Evolutionary conservation across 2,797 vertebrate genomes (phyloP).

Genomic region (Saxicola maurus): DNA sequence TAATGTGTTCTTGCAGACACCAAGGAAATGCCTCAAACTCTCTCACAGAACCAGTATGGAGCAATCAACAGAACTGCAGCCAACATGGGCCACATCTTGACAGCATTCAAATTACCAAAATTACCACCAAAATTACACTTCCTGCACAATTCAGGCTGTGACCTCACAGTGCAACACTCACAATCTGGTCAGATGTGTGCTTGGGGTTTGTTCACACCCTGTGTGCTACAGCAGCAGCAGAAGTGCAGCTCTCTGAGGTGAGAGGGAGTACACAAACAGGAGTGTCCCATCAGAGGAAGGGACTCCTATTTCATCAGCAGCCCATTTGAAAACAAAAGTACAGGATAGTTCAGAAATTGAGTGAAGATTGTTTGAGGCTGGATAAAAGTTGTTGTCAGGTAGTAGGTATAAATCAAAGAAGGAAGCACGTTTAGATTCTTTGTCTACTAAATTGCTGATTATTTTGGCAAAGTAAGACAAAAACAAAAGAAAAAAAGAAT

Average conservation of each 20-base stretch:
- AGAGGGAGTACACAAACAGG: neutral
- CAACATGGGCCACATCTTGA: neutral
- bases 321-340: neutral
- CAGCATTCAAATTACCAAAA: neutral
- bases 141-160: neutral
- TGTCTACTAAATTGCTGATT: neutral
- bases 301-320: neutral
- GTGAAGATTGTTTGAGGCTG: neutral
- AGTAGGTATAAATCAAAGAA: neutral
- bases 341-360: neutral
- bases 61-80: neutral
- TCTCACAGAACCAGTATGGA: neutral
- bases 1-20: neutral
- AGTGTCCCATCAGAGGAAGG: neutral
- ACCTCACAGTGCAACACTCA: neutral
- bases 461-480: neutral
- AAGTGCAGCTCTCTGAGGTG: neutral
- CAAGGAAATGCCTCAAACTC: neutral
- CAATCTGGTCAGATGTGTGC: neutral
- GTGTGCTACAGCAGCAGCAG: neutral
- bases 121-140: neutral
- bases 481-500: neutral
- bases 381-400: neutral
- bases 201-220: neutral
- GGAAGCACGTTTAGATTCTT: neutral